Evolutionary conservation across 2,888 invertebrate genomes (phyloP).

Genomic region (Pteria penguin): DNA sequence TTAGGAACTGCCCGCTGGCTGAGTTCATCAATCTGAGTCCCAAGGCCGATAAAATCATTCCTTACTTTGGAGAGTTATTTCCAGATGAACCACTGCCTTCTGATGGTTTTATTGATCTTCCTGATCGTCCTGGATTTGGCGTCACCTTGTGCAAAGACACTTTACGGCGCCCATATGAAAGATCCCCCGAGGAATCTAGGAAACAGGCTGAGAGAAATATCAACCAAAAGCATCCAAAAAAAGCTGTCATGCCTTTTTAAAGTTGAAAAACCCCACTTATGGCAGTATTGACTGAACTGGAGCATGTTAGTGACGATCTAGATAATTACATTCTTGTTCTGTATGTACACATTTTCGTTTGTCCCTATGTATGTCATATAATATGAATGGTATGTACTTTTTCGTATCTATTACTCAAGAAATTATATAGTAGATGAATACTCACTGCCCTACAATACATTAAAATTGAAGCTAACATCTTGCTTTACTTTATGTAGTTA

Average conservation of each 20-base stretch:
- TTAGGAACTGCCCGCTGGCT: slow-evolving; percentile 75
- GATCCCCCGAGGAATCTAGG: slow-evolving; percentile 64
- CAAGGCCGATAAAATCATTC: slow-evolving; percentile 70
- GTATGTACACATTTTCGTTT: too few species aligned
- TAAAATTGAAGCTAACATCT: too few species aligned
- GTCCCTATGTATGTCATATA: too few species aligned
- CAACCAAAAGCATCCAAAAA: slow-evolving; percentile 54
- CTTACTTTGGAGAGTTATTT: slow-evolving; percentile 77
- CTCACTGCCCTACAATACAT: too few species aligned
- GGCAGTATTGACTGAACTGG: too few species aligned
- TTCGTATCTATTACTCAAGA: too few species aligned
- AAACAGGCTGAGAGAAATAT: slow-evolving; percentile 66
- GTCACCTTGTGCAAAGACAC: slow-evolving; percentile 69
- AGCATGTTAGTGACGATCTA: too few species aligned
- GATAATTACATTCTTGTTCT: too few species aligned
- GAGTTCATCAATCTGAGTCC: slow-evolving; percentile 77
- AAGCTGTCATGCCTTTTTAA: slow-evolving; percentile 68
- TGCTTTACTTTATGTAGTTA: too few species aligned
- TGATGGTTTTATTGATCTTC: slow-evolving; percentile 75
- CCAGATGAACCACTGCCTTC: slow-evolving; percentile 75
- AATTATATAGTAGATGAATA: too few species aligned
- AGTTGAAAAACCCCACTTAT: background rate
- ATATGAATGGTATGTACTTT: too few species aligned
- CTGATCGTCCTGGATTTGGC: slow-evolving; percentile 76
- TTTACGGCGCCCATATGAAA: slow-evolving; percentile 68